Percentiles rank a stretch among this genome's conserved stretches.
phyloP scores from a whole-genome alignment of 2,888 invertebrate genomes.

The Halictus ligatus region DNA sequence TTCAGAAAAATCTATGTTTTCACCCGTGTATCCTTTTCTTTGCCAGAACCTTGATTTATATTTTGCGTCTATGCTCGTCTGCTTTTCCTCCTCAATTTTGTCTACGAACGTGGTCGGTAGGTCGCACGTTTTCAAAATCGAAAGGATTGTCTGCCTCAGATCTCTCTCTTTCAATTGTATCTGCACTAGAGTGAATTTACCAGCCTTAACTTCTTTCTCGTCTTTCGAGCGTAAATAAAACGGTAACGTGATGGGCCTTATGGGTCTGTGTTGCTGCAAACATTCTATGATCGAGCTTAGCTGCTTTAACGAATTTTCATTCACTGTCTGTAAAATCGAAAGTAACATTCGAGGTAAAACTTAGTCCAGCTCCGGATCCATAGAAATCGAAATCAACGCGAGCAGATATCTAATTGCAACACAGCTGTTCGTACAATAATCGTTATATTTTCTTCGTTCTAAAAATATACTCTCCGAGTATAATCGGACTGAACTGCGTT shows the following conservation, averaged over 20 bases:
- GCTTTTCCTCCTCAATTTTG: slow-evolving; percentile 86
- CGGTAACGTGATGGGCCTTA: slow-evolving; percentile 88
- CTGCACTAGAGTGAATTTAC: slow-evolving; percentile 90
- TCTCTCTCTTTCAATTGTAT: slow-evolving; percentile 89
- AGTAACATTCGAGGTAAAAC: neutral
- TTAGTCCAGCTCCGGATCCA: neutral
- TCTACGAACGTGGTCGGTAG: slow-evolving; percentile 95
- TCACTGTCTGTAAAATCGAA: slow-evolving; percentile 88
- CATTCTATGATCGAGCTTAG: slow-evolving; percentile 94
- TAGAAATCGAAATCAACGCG: neutral
- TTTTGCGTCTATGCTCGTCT: slow-evolving; percentile 65
- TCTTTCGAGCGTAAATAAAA: slow-evolving; percentile 92
- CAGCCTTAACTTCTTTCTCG: slow-evolving; percentile 86
- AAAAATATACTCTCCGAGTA: slow-evolving; percentile 65
- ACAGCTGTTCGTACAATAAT: neutral
- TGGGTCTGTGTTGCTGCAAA: slow-evolving; percentile 88
- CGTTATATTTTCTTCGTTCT: slow-evolving; percentile 44
- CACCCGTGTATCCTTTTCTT: slow-evolving; percentile 63
- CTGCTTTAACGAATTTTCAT: slow-evolving; percentile 95
- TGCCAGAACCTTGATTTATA: slow-evolving; percentile 75
- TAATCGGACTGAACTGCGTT: slow-evolving; percentile 28
- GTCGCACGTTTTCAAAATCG: slow-evolving; percentile 92
- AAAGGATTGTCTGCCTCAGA: slow-evolving; percentile 90
- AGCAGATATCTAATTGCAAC: neutral
- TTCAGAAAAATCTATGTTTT: slow-evolving; percentile 79